Base-by-base conservation (phyloP, 2,797 vertebrate species). In the Bryconaethiops microstoma region DNA sequence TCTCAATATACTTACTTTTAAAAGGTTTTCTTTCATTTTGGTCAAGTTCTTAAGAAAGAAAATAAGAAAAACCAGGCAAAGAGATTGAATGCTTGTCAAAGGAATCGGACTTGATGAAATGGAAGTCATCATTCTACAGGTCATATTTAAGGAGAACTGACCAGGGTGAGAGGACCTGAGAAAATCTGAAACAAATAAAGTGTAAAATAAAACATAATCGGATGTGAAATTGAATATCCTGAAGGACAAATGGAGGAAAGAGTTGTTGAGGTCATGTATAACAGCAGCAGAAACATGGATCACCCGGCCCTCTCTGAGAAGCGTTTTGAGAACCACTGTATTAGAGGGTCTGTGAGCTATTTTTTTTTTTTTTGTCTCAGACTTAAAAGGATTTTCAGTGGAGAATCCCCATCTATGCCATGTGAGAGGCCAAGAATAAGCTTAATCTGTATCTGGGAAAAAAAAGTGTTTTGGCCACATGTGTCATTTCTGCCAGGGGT, bases 351-450 rank as follows among this genome's bases (percentile, higher is more conserved):
- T 12, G 4, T 29, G 29, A 29, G 29, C 29, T 29, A 29, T 29
- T n/a, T n/a, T n/a, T 8, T 48, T 48, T 48, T 48, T 35, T 67
- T 67, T 40, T 2, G 35, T 42, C 16, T 67, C 35, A 40, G 21
- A 19, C 39, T 42, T 40, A 65, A 39, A 68, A 45, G 17, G 62
- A 64, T 64, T 35, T 64, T 64, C 25, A 16, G 5, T 2, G 29
- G 62, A 64, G 62, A 64, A 64, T 64, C 62, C 62, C 29, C 62
- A 64, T 64, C 29, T 17, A 35, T 64, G 6, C 1, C 62, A 64
- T 35, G 6, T 5, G 14, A 39, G 62, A 42, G 60, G n/a, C 29
- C 25, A 64, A 75, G 59, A 52, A 25, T 48, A 67, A 57, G 35
- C 54, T 45, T 21, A 68, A 40, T 68, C 23, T 57, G 16, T 9